These are phyloP conservation scores for Calidris pugnax DNA, from an alignment of 2,113 vertebrate genomes.

Conservation along the genomic window DNA sequence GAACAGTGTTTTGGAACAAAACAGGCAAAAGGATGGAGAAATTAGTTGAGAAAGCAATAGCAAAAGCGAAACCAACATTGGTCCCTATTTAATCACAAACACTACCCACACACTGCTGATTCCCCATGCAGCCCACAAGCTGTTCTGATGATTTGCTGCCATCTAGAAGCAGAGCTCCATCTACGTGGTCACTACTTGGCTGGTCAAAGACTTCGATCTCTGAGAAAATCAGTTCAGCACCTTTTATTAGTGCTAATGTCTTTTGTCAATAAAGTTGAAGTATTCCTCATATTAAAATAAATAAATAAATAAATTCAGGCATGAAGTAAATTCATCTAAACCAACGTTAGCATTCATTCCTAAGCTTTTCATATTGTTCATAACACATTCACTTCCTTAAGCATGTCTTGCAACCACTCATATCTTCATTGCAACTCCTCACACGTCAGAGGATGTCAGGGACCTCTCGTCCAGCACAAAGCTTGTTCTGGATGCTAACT, in stretches of 20 bases:
- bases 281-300: neutral
- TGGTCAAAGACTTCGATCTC: neutral
- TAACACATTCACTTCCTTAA: neutral
- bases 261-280: neutral
- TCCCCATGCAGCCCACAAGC: neutral
- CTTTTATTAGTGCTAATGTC: neutral
- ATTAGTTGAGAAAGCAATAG: neutral
- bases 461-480: neutral
- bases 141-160: neutral
- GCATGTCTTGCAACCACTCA: accelerated
- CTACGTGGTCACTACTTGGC: accelerated
- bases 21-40: neutral
- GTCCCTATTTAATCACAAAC: neutral
- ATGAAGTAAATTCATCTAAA: neutral
- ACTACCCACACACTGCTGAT: accelerated
- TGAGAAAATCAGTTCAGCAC: neutral
- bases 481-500: neutral
- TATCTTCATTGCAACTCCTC: neutral
- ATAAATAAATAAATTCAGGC: neutral
- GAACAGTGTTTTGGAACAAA: neutral
- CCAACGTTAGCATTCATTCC: neutral
- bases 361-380: neutral
- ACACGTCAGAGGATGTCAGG: neutral
- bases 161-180: neutral
- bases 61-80: neutral